Conservation (phyloP, 2,888 invertebrate genomes). For the Drosophila dives region DNA sequence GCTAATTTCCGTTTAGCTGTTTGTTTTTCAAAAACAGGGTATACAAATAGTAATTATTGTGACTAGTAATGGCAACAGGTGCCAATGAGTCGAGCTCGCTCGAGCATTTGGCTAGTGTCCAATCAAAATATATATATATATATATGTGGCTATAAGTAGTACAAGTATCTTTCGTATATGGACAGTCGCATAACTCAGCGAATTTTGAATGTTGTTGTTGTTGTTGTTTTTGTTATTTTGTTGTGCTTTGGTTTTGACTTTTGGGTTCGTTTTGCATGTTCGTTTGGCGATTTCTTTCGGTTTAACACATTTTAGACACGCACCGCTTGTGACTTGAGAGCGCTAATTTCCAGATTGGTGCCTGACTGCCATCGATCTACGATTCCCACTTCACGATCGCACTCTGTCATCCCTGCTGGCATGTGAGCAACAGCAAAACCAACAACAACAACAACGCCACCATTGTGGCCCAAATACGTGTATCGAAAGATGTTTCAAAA, state of each 20-base stretch:
- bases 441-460: constrained; percentile 1
- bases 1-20: not conserved
- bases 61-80: constrained; percentile 36
- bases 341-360: constrained; percentile 35
- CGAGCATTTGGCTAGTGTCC: constrained; percentile 30
- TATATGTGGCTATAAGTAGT: constrained; percentile 39
- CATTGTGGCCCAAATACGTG: constrained; percentile 50
- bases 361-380: not conserved
- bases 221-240: not conserved
- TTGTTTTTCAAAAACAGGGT: constrained; percentile 22
- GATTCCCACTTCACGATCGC: constrained; percentile 1
- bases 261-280: constrained; percentile 30
- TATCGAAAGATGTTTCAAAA: constrained; percentile 34
- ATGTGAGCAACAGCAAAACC: not conserved
- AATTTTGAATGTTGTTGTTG: constrained; percentile 20
- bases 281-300: constrained; percentile 66
- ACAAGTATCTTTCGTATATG: constrained; percentile 42
- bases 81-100: constrained; percentile 33
- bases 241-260: constrained; percentile 24
- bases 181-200: constrained; percentile 49
- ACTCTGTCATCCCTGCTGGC: not conserved
- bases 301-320: constrained; percentile 69
- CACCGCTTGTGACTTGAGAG: constrained; percentile 32
- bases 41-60: constrained; percentile 4
- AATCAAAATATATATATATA: constrained; percentile 16